Conservation (phyloP, 2,888 invertebrate species). For the Cordylochernes scorpioides region DNA sequence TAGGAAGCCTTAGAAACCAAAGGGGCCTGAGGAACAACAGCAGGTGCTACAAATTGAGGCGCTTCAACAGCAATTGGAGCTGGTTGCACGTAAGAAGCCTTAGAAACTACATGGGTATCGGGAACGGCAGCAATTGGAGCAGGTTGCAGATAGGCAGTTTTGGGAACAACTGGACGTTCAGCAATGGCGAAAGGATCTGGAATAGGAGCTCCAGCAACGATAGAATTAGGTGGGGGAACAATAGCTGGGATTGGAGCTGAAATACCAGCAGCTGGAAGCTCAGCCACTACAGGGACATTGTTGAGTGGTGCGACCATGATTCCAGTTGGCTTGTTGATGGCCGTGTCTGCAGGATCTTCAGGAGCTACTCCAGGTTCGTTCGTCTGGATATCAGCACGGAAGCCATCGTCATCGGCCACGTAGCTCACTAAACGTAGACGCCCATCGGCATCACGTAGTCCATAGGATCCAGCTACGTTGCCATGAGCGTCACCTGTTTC, state of each 20-base stretch:
- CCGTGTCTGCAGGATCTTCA: slow-evolving; percentile 13
- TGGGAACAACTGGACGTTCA: too few relatives aligned
- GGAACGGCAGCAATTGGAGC: slow-evolving; percentile 6
- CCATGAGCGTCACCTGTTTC: slow-evolving; percentile 14
- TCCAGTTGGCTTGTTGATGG: slow-evolving; percentile 13
- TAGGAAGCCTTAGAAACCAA: slow-evolving; percentile 4
- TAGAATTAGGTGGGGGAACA: too few relatives aligned
- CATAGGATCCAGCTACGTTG: slow-evolving; percentile 14
- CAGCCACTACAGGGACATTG: slow-evolving; percentile 2
- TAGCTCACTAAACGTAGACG: slow-evolving; percentile 15
- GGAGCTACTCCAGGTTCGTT: slow-evolving; percentile 15
- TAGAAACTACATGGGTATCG: slow-evolving; percentile 2
- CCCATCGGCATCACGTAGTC: slow-evolving; percentile 15
- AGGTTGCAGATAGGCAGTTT: too few relatives aligned
- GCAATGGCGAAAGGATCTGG: too few relatives aligned
- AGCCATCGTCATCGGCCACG: slow-evolving; percentile 14
- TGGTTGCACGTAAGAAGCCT: too few relatives aligned
- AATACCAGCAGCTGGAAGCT: slow-evolving; percentile 5
- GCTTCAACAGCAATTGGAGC: slow-evolving; percentile 6
- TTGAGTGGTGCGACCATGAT: slow-evolving; percentile 8
- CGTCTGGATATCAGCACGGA: slow-evolving; percentile 14
- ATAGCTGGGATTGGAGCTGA: too few relatives aligned
- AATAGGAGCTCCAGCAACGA: too few relatives aligned
- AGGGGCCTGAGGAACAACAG: slow-evolving; percentile 4
- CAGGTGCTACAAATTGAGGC: slow-evolving; percentile 5